Evolutionary conservation across 2,888 invertebrate genomes (phyloP).

Genomic region (Epiblema foenella): DNA sequence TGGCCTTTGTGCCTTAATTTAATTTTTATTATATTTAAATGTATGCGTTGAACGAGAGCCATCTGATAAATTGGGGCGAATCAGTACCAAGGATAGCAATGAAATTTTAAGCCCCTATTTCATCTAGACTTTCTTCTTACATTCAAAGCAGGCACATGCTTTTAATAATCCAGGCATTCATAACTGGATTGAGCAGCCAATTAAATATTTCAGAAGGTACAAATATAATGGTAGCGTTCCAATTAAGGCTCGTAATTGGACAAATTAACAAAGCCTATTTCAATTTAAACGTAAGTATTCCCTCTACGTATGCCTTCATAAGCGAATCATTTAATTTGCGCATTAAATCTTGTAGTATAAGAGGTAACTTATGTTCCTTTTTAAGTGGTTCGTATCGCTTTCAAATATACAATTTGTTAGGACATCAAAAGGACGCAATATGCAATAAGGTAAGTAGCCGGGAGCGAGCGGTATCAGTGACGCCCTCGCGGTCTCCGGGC

Average conservation of each 20-base stretch:
- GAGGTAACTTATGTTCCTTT: not conserved
- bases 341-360: slow-evolving; percentile 3
- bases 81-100: not conserved
- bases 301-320: slow-evolving; percentile 6
- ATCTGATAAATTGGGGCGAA: not conserved
- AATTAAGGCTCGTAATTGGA: slow-evolving; percentile 39
- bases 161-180: slow-evolving; percentile 19
- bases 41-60: not conserved
- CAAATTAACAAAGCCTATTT: slow-evolving; percentile 38
- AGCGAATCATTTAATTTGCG: slow-evolving; percentile 13
- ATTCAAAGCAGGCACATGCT: slow-evolving; percentile 9
- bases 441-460: slow-evolving; percentile 44
- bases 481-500: slow-evolving; percentile 41
- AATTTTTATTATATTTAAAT: not conserved
- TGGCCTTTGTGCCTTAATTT: slow-evolving; percentile 16
- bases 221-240: slow-evolving; percentile 24
- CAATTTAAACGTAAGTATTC: slow-evolving; percentile 30
- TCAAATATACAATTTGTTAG: slow-evolving; percentile 38
- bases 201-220: slow-evolving; percentile 34
- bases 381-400: slow-evolving; percentile 26
- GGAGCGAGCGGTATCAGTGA: slow-evolving; percentile 43
- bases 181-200: slow-evolving; percentile 33
- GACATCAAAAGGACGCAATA: slow-evolving; percentile 41
- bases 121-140: slow-evolving; percentile 5
- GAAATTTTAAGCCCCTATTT: slow-evolving; percentile 19